Conservation (phyloP, 1,140 invertebrate species). For the Drosophila quadrilineata region DNA sequence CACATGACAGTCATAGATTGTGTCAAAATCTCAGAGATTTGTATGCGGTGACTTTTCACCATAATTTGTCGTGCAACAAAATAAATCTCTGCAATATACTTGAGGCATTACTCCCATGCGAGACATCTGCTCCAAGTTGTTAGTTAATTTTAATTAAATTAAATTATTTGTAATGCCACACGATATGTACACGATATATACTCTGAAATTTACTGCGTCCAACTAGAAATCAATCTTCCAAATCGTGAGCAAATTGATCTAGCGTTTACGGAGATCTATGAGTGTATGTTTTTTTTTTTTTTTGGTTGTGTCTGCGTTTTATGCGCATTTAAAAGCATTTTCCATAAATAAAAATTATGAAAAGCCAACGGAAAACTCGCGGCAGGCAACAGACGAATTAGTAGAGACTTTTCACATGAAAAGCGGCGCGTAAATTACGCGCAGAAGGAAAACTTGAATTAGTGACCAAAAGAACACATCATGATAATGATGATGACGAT, state of each 20-base stretch:
- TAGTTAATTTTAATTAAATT: conserved; percentile 68
- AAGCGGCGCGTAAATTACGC: conserved; percentile 73
- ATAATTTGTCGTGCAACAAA: conserved; percentile 54
- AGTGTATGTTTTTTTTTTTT: background rate
- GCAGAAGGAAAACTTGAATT: conserved; percentile 21
- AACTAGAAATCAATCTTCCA: conserved; percentile 22
- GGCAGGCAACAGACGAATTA: conserved; percentile 76
- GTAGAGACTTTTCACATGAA: conserved; percentile 78
- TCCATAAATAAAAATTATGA: conserved; percentile 79
- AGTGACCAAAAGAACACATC: too few relatives aligned
- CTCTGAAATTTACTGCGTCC: background rate
- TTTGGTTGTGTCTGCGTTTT: conserved; percentile 35
- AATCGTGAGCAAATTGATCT: background rate
- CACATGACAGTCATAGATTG: conserved; percentile 66
- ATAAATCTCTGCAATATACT: conserved; percentile 55
- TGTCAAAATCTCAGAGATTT: conserved; percentile 74
- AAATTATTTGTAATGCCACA: too few relatives aligned
- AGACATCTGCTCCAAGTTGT: conserved; percentile 51
- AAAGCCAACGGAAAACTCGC: conserved; percentile 46
- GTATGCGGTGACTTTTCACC: conserved; percentile 49
- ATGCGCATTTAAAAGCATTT: conserved; percentile 77
- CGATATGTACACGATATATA: too few relatives aligned
- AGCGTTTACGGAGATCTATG: too few relatives aligned
- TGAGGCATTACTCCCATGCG: conserved; percentile 45
- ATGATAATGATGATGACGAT: conserved; percentile 15